These are phyloP conservation scores for Campopleginae sp. DNA, from an alignment of 2,888 invertebrate genomes.

Conservation along the genomic window DNA sequence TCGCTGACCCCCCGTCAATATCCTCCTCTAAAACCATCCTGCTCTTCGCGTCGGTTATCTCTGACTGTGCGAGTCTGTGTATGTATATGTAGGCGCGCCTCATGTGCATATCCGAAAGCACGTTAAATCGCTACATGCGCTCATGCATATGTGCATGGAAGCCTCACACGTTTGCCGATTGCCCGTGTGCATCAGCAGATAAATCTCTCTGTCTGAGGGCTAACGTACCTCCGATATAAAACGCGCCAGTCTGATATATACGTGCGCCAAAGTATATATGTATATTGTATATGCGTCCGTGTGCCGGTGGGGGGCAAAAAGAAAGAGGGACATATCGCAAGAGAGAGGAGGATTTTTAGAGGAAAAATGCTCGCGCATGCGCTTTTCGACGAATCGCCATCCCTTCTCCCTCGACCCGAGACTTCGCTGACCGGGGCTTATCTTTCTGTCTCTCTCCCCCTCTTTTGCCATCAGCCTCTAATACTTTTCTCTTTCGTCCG, in stretches of 20 bases:
- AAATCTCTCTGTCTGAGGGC: conserved; percentile 80
- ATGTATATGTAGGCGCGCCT: conserved; percentile 9
- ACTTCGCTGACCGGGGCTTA: conserved; percentile 68
- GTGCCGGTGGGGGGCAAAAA: conserved; percentile 44
- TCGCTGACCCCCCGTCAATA: conserved; percentile 53
- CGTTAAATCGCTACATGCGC: conserved; percentile 47
- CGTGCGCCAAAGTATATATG: not conserved
- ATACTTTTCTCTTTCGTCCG: conserved; percentile 43
- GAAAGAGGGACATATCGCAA: conserved; percentile 48
- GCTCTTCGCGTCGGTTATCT: not conserved
- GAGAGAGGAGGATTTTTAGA: conserved; percentile 58
- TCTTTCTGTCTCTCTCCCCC: conserved; percentile 61
- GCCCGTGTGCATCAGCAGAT: conserved; percentile 80
- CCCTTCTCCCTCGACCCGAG: conserved; percentile 49
- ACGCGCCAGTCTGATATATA: conserved; percentile 54
- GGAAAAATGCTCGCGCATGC: conserved; percentile 63
- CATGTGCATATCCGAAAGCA: conserved; percentile 35
- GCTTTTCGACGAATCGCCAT: conserved; percentile 54
- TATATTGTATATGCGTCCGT: conserved; percentile 5
- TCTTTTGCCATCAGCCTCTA: conserved; percentile 16
- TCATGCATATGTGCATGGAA: conserved; percentile 68
- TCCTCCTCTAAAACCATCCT: conserved; percentile 21
- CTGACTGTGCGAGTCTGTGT: conserved; percentile 7
- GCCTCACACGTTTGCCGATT: conserved; percentile 77
- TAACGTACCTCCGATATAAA: conserved; percentile 76